phyloP scores from a whole-genome alignment of 2,797 vertebrate genomes.

The Cynopterus sphinx region DNA sequence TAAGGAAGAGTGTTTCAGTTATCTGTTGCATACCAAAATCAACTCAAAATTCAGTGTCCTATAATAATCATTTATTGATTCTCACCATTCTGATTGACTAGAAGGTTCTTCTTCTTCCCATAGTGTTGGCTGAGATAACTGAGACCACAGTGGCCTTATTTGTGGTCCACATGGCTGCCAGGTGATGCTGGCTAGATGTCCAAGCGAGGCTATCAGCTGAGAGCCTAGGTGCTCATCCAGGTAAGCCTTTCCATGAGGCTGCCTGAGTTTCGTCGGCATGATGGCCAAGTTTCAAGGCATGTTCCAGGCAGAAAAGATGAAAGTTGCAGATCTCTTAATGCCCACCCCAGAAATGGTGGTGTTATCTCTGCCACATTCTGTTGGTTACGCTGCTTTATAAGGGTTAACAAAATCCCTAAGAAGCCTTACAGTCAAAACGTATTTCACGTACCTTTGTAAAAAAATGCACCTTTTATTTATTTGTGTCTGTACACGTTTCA shows the following conservation, averaged over 20 bases:
- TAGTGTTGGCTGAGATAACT: neutral
- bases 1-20: neutral
- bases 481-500: neutral
- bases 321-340: neutral
- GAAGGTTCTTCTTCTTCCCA: neutral
- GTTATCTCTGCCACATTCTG: neutral
- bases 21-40: neutral
- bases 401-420: neutral
- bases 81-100: neutral
- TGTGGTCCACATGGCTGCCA: fast-evolving
- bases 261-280: neutral
- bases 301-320: neutral
- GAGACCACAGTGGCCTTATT: neutral
- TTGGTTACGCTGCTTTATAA: too few relatives aligned
- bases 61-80: neutral
- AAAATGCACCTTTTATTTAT: neutral
- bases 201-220: too few relatives aligned
- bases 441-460: neutral
- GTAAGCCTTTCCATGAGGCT: neutral
- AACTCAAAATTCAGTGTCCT: neutral
- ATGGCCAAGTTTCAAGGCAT: neutral
- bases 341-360: neutral
- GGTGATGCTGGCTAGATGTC: neutral
- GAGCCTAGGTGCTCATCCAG: neutral
- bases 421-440: neutral